A percentile compares a stretch with the other conserved stretches of the same genome.
Evolutionary conservation across 2,888 invertebrate species (phyloP).

Genomic region (Steinernema carpocapsae): DNA sequence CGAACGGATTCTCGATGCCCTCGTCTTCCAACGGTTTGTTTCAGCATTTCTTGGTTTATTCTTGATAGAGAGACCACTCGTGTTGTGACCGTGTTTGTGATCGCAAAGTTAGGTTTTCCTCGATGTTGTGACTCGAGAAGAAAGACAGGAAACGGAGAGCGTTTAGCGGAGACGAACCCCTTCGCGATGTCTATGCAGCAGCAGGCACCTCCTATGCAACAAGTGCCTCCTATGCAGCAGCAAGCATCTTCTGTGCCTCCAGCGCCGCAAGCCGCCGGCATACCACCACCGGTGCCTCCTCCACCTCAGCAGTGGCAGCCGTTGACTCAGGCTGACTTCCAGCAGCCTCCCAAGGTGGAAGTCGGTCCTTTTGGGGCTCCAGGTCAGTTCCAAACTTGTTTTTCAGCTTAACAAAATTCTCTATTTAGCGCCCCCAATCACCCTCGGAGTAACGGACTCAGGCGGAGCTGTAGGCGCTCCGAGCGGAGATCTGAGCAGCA

Average conservation of each 20-base stretch:
- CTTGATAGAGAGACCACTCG: not conserved
- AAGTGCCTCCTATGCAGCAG: slow-evolving; percentile 3
- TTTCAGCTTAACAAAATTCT: no score
- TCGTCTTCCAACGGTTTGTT: slow-evolving; percentile 31
- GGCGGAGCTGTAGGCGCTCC: not conserved
- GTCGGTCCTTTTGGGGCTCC: not conserved
- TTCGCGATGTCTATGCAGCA: slow-evolving; percentile 48
- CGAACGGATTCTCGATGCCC: slow-evolving; percentile 12
- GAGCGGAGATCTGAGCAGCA: slow-evolving; percentile 13
- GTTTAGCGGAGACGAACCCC: slow-evolving; percentile 56
- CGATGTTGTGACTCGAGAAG: slow-evolving; percentile 1
- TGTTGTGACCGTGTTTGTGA: slow-evolving; percentile 16
- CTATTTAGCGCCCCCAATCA: not conserved
- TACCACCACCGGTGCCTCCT: slow-evolving; percentile 17
- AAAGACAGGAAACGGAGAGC: not conserved
- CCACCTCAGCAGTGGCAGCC: slow-evolving; percentile 21
- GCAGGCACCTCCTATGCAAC: not conserved
- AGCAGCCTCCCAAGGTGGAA: not conserved
- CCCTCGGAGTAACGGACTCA: not conserved
- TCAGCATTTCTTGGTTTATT: no score
- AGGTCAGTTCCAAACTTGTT: not conserved
- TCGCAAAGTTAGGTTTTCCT: not conserved
- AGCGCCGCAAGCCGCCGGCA: not conserved
- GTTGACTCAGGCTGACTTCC: not conserved
- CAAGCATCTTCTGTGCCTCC: slow-evolving; percentile 32